A percentile compares a stretch with the other conserved stretches of the same genome.
These are phyloP conservation scores for Carollia perspicillata DNA, from an alignment of 2,113 vertebrate species.

Conservation along the genomic window DNA sequence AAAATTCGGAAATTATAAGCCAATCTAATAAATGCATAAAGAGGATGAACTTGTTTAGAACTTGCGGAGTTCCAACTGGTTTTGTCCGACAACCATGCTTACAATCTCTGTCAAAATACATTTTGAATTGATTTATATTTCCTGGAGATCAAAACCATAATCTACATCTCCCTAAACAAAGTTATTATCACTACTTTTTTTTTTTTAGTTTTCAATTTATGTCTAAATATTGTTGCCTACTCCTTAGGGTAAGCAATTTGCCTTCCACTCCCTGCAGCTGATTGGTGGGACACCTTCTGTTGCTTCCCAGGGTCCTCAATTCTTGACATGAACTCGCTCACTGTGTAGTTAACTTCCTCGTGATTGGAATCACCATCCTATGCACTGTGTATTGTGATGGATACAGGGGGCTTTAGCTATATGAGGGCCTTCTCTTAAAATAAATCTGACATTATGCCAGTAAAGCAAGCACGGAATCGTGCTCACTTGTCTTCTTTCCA, in stretches of 20 bases:
- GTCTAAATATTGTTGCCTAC: neutral
- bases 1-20: conserved; percentile 47
- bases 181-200: neutral
- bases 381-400: neutral
- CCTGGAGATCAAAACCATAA: neutral
- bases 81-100: neutral
- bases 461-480: conserved; percentile 12
- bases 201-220: neutral
- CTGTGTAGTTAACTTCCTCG: conserved; percentile 49
- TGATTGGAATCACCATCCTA: conserved; percentile 38
- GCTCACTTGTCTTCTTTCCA: neutral
- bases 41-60: conserved; percentile 3
- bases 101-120: neutral
- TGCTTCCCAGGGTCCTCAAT: conserved; percentile 21
- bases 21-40: neutral
- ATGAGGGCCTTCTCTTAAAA: conserved; percentile 58
- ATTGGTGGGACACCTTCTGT: neutral
- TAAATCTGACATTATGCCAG: conserved; percentile 50
- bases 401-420: conserved; percentile 46
- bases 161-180: neutral
- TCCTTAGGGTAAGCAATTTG: neutral
- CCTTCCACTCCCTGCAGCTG: neutral
- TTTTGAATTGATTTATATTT: neutral
- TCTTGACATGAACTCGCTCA: neutral
- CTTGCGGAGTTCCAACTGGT: neutral